phyloP scores from a whole-genome alignment of 2,888 invertebrate species.

The Microctonus brassicae region DNA sequence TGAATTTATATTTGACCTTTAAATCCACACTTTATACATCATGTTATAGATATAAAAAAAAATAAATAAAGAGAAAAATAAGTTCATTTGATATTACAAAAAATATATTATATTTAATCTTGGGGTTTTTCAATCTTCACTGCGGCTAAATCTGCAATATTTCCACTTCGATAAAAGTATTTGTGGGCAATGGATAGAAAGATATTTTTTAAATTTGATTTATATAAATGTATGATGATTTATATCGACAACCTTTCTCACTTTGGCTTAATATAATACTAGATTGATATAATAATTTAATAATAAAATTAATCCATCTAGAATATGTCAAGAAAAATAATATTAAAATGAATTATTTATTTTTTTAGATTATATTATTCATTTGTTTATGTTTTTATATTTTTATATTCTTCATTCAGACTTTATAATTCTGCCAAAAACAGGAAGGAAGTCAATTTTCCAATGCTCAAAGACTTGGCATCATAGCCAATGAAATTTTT shows the following conservation, averaged over 20 bases:
- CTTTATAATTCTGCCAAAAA: too few species aligned
- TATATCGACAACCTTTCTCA: too few species aligned
- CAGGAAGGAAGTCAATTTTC: too few species aligned
- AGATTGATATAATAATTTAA: too few species aligned
- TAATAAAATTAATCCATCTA: too few species aligned
- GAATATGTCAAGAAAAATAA: too few species aligned
- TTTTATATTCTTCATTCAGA: not conserved
- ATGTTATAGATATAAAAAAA: too few species aligned
- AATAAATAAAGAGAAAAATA: too few species aligned
- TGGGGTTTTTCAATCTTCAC: not conserved
- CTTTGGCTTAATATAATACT: too few species aligned
- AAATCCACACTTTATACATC: not conserved
- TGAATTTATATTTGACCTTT: too few species aligned
- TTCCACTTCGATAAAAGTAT: conserved; percentile 14
- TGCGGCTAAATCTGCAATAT: conserved; percentile 8
- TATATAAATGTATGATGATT: not conserved
- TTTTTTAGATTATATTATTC: too few species aligned
- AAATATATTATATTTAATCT: conserved; percentile 3
- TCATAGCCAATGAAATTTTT: not conserved
- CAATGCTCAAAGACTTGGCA: not conserved
- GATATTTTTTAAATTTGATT: not conserved
- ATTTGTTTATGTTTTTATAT: not conserved
- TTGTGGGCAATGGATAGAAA: not conserved
- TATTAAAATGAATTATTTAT: too few species aligned
- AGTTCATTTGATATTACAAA: not conserved